Base-by-base conservation (phyloP, 2,797 vertebrate genomes). In the Poliocrania exsul region DNA sequence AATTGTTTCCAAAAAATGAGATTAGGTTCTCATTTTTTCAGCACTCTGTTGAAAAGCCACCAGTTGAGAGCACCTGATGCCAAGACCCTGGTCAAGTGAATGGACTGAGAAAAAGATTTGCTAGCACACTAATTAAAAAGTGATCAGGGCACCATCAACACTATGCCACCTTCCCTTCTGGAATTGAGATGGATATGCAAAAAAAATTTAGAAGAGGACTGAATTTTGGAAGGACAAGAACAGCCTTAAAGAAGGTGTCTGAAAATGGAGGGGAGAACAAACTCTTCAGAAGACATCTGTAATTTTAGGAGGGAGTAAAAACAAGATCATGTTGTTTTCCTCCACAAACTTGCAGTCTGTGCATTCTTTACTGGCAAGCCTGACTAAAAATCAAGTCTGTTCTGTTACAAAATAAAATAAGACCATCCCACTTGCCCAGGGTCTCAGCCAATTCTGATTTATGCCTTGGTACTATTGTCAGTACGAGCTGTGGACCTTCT, bases 241-340 rank as follows among this genome's bases (percentile, higher is more conserved):
- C 19, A 61, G 17, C 26, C 35, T 23, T 81, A 16, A 67, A 78
- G 37, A 33, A 70, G 35, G 7, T 44, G 37, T 82, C 49, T 56
- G 35, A 86, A 92, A 86, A 46, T 3, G 2, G 14, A 72, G 29
- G 13, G 10, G 33, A 64, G 82, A 25, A 24, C 31, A 57, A 79
- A 66, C 19, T 40, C 70, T 40, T 56, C 26, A 88, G n/a, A 85
- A 13, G 44, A 53, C 11, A 50, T 4, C 13, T 69, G 8, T 20
- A 46, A 44, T 56, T 83, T 61, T 23, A 83, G 29, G 18, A 86
- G 7, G 10, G 4, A 7, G 12, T 6, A 70, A 64, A n/a, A 73
- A 13, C 10, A 53, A 4, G 1, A 2, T 11, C 47, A 26, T 0
- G 0, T 21, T 37, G 11, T 24, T 58, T 70, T 33, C 28, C 11